Base-by-base conservation (phyloP, 1,140 invertebrate species). In the Megalopta genalis region DNA sequence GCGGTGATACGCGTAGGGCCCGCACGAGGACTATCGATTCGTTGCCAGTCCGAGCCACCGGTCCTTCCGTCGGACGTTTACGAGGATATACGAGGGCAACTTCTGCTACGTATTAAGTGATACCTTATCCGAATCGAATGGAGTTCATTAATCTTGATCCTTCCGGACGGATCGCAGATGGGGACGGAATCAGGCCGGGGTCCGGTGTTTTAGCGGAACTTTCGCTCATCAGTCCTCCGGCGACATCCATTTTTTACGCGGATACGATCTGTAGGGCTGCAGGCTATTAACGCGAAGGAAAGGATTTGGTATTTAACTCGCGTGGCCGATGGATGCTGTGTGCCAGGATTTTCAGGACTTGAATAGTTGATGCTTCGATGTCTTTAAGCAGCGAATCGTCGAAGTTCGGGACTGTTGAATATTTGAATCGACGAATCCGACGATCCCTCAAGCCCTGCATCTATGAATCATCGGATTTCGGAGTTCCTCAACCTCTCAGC, bases 111-210 rank as follows among this genome's bases (percentile, higher is more conserved):
- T 23, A 60, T 69, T 46, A 60, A 76, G 25, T 54, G 74, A 67
- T 76, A 76, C 39, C 65, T 32, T 52, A 77, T 59, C 75, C 66
- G n/a, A 63, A 14, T 71, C 67, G 42, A 18, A 63, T 71, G 54
- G 67, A 71, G 46, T 71, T 77, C 75, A 54, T 77, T 71, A 71
- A 67, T 77, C 67, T 54, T 18, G 67, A 71, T 62, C 67, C 23
- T 12, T 18, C 21, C 25, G 39, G 2, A 2, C 8, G 21, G 57
- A 57, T 59, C 23, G 46, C 8, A 4, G 4, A 32, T 32, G 25
- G 46, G 5, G 39, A 23, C 27, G 59, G 18, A n/a, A 9, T 14
- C 49, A 10, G 37, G 4, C 5, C 3, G 12, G 9, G 3, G 18
- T 2, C 0, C 18, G 25, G 5, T 25, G 25, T 63, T 65, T 62